phyloP scores from a whole-genome alignment of 2,113 vertebrate genomes.

The Tachysurus vachellii region DNA sequence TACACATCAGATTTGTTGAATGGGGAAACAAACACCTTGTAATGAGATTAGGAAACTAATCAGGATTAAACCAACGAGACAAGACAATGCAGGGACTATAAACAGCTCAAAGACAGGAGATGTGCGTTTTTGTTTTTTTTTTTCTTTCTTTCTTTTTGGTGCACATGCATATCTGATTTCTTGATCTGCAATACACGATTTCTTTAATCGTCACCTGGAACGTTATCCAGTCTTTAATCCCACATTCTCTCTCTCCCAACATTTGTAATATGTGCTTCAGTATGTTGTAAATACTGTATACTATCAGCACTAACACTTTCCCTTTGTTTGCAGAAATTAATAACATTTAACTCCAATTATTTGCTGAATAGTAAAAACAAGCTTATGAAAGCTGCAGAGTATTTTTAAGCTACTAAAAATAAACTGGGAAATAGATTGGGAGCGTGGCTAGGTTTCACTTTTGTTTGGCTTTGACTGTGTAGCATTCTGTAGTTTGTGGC shows the following conservation, averaged over 20 bases:
- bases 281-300: background rate
- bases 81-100: background rate
- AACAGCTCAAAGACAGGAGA: background rate
- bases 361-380: background rate
- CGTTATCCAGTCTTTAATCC: background rate
- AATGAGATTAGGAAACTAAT: conserved; percentile 9
- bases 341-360: background rate
- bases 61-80: conserved; percentile 3
- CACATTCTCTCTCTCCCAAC: background rate
- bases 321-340: background rate
- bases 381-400: no score
- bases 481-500: background rate
- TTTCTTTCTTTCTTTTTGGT: background rate
- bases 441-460: background rate
- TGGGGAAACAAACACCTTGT: background rate
- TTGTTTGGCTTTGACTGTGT: background rate
- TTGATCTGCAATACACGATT: background rate
- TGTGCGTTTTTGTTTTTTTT: background rate
- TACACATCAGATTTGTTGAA: background rate
- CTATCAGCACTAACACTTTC: background rate
- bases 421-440: background rate
- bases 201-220: background rate
- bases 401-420: background rate
- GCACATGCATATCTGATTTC: background rate
- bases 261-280: background rate